A percentile compares a stretch with the other conserved stretches of the same genome.
Evolutionary conservation across 1,140 invertebrate species (phyloP).

Genomic region (Drosophila lini): DNA sequence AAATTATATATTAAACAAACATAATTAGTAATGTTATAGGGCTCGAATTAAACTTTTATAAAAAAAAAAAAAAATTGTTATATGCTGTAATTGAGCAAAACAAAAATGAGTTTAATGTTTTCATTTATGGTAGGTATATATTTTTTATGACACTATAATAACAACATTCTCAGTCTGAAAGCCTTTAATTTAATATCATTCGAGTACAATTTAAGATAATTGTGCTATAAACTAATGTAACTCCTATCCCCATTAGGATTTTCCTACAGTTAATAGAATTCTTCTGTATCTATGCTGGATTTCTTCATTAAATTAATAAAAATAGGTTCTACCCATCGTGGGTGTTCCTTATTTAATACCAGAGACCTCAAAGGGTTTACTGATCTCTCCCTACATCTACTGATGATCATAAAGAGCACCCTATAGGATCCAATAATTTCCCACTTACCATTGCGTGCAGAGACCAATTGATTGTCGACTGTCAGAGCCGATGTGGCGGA

Average conservation of each 20-base stretch:
- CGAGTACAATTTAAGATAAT: not conserved
- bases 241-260: not conserved
- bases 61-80: not conserved
- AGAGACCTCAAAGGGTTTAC: not conserved
- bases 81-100: not conserved
- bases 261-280: not conserved
- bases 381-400: not conserved
- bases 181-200: not conserved
- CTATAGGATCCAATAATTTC: not conserved
- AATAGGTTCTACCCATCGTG: too few species aligned
- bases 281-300: too few species aligned
- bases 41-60: not conserved
- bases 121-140: too few species aligned
- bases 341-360: too few species aligned
- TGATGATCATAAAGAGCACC: not conserved
- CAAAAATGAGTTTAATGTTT: not conserved
- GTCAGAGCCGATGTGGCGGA: conserved; percentile 44
- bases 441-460: conserved; percentile 79
- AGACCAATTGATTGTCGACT: conserved; percentile 82
- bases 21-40: too few species aligned
- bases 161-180: too few species aligned
- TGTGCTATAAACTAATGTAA: not conserved
- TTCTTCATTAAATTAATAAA: too few species aligned
- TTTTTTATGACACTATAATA: not conserved
- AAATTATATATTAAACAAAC: not conserved